phyloP scores from a whole-genome alignment of 2,113 vertebrate genomes.

The Alethe diademata region DNA sequence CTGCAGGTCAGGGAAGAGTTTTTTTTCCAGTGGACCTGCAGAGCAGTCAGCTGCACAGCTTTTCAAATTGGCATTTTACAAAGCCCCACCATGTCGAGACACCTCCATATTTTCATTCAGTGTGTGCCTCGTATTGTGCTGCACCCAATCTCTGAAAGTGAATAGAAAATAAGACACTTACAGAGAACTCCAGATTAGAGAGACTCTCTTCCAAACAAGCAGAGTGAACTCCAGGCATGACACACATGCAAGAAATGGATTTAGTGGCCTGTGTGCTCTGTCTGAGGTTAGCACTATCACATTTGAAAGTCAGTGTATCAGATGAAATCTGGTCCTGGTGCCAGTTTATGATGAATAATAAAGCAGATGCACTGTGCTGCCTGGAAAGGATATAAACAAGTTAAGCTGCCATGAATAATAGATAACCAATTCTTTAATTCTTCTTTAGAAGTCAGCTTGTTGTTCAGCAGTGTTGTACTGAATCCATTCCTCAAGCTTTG shows the following conservation, averaged over 20 bases:
- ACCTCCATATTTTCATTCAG: not conserved
- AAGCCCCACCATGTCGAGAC: not conserved
- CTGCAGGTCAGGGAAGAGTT: not conserved
- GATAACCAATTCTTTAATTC: not conserved
- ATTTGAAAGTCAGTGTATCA: not conserved
- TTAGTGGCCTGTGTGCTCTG: not conserved
- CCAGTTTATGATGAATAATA: not conserved
- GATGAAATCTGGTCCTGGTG: not conserved
- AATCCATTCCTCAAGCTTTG: not conserved
- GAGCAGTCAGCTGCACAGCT: not conserved
- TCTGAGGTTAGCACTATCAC: not conserved
- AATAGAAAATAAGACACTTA: not conserved
- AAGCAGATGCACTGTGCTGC: not conserved
- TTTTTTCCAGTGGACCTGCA: not conserved
- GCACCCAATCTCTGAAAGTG: not conserved
- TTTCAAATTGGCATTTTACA: not conserved
- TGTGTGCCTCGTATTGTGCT: not conserved
- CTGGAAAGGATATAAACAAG: not conserved
- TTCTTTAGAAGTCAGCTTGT: not conserved
- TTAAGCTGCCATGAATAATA: slow-evolving; percentile 10
- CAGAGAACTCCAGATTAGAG: not conserved
- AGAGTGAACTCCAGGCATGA: not conserved
- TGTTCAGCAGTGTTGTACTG: not conserved
- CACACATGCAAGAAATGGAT: not conserved
- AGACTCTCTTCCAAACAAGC: not conserved